Base-by-base conservation (phyloP, 2,113 vertebrate species). In the Cercopithecus mona region DNA sequence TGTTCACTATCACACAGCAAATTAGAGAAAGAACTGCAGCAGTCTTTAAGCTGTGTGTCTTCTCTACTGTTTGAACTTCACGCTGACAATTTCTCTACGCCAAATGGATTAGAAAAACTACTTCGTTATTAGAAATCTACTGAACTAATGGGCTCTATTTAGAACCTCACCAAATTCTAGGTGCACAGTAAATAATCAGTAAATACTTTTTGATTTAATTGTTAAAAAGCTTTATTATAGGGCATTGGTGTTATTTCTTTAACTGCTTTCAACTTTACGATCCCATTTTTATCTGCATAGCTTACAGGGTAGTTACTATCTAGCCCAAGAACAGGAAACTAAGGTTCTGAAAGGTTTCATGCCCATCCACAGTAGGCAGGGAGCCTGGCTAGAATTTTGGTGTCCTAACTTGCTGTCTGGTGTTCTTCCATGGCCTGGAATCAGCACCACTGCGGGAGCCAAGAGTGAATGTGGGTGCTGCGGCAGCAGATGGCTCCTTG, bases 191-290 rank as follows among this genome's bases (percentile, higher is more conserved):
- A 59, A 79, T 38, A 90, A 17, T 83, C 57, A 68, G 50, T 73
- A 93, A 84, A 88, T 32, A 5, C 10, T 55, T 84, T 90, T 35
- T n/a, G 10, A 70, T 66, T 82, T 87, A 92, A 81, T 92, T 95
- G 83, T 90, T 92, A 90, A 94, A 80, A 95, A 93, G 80, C 25
- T 78, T 95, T 91, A 88, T 96, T 82, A 59, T 61, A 93, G 43
- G 52, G 23, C 57, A 88, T 20, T 70, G 66, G 27, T 61, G 45
- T 79, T 83, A 48, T 70, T 90, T 96, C 95, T 92, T 50, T 20
- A 87, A 57, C 84, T 93, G 40, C 40, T 94, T 91, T 85, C 57
- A 61, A 22, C 48, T 91, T 93, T 79, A 86, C 30, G 48, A 92
- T 83, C 79, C 64, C 64, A 86, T 57, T 59, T 83, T 76, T 85